Percentiles rank a stretch among this genome's conserved stretches.
phyloP scores from a whole-genome alignment of 2,797 vertebrate genomes.

The Atherinosoma microstoma region DNA sequence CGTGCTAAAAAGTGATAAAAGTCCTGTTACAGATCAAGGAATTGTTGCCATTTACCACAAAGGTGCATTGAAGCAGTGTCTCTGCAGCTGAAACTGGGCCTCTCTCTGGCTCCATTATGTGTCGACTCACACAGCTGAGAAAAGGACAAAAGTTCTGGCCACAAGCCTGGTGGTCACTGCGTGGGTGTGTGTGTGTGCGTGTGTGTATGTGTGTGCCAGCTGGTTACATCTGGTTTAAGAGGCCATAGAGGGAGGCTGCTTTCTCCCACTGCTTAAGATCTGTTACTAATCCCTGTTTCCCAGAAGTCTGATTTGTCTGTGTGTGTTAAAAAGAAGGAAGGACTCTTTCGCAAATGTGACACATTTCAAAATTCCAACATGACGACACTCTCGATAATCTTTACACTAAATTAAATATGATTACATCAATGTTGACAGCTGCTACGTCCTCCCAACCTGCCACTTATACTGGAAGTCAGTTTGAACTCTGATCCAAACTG shows the following conservation, averaged over 20 bases:
- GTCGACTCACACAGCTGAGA: slow-evolving; percentile 66
- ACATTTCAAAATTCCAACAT: slow-evolving; percentile 1
- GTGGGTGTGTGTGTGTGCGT: slow-evolving; percentile 30
- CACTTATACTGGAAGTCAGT: background rate
- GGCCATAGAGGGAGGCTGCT: slow-evolving; percentile 59
- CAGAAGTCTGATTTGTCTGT: slow-evolving; percentile 50
- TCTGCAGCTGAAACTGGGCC: slow-evolving; percentile 48
- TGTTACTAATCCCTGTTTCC: slow-evolving; percentile 71
- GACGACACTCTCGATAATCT: background rate
- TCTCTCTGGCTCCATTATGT: slow-evolving; percentile 34
- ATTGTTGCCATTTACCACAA: slow-evolving; percentile 16
- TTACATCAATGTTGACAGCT: background rate
- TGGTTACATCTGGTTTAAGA: slow-evolving; percentile 79
- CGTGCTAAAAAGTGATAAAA: background rate
- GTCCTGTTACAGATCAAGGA: slow-evolving; percentile 20
- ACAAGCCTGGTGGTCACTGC: slow-evolving; percentile 57
- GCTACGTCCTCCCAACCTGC: background rate
- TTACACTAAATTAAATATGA: background rate
- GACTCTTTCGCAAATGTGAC: background rate
- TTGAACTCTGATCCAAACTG: slow-evolving; percentile 1
- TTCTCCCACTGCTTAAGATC: slow-evolving; percentile 72
- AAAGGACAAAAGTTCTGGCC: slow-evolving; percentile 76
- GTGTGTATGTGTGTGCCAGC: slow-evolving; percentile 59
- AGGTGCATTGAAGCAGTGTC: slow-evolving; percentile 34
- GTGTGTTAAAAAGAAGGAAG: slow-evolving; percentile 7